These are phyloP conservation scores for Dicranocentrus wangi DNA, from an alignment of 2,888 invertebrate genomes.

Conservation along the genomic window DNA sequence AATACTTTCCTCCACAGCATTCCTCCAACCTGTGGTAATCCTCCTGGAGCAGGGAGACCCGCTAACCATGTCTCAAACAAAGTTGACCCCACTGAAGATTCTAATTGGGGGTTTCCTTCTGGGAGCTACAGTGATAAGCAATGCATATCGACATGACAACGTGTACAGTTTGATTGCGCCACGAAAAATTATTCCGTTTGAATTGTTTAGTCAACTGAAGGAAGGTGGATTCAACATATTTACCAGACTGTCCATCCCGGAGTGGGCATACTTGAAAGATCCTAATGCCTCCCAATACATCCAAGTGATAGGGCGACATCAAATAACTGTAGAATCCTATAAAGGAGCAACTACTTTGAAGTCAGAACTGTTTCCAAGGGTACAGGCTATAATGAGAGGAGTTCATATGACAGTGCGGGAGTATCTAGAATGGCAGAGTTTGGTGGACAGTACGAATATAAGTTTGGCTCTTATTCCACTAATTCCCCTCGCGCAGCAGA, in stretches of 20 bases:
- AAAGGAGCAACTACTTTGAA: no score
- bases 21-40: neutral
- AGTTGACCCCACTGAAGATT: neutral
- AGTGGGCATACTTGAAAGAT: no score
- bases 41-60: neutral
- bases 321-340: no score
- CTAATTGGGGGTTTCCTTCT: neutral
- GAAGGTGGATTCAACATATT: neutral
- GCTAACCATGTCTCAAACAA: neutral
- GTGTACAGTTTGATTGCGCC: neutral
- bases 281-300: no score
- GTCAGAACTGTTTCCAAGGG: no score
- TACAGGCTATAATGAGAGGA: neutral
- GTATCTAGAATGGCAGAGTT: no score
- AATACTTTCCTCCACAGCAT: no score
- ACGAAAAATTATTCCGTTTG: conserved; percentile 75
- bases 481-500: neutral
- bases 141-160: conserved; percentile 14
- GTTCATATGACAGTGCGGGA: neutral
- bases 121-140: neutral
- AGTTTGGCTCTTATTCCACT: no score
- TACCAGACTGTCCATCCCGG: neutral
- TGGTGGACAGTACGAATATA: no score
- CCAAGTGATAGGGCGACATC: no score
- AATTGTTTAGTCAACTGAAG: neutral